Base-by-base conservation (phyloP, 2,113 vertebrate species). In the Crotophaga sulcirostris region DNA sequence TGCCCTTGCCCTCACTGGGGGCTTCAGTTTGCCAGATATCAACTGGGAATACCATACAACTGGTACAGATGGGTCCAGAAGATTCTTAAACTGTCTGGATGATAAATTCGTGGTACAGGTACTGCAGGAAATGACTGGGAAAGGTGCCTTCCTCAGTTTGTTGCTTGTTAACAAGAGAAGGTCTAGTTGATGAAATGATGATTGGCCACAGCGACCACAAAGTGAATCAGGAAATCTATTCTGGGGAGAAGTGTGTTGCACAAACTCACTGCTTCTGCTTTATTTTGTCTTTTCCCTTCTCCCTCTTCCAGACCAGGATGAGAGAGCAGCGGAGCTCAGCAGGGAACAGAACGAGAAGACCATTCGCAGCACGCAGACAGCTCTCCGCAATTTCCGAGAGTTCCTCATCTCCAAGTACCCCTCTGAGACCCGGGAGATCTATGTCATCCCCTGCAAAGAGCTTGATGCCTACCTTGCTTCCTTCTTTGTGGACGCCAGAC, bases 271-370 rank as follows among this genome's bases (percentile, higher is more conserved):
- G 88, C 87, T 95, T 80, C 36, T 93, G 26, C 59, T 77, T 90
- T 91, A 47, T 93, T 81, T 73, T 88, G n/a, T 97, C 85, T 97
- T 76, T 45, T 52, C 94, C 80, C 89, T 96, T 96, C 62, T 96
- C 62, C 91, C 68, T 96, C 68, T 97, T 97, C 82, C 97, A 98
- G 98, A 99, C 82, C 98, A 98, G 97, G 98, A 99, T 94, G 98
- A 99, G 87, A 96, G 97, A 96, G 97, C 98, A 3, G 98, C 98
- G 12, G 98, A 98, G 95, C 97, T 98, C 80, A 98, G 98, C 97
- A 97, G 98, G 63, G 98, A 99, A 95, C 98, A 99, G 97, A 99
- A 99, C 1, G 98, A 99, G 95, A 99, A 99, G 97, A 99, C 98
- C 58, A 98, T 99, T 94, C 98, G 98, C 74, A 99, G 98, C 98